Evolutionary conservation across 2,113 vertebrate species (phyloP).

Genomic region (Phylloscopus trochilus): DNA sequence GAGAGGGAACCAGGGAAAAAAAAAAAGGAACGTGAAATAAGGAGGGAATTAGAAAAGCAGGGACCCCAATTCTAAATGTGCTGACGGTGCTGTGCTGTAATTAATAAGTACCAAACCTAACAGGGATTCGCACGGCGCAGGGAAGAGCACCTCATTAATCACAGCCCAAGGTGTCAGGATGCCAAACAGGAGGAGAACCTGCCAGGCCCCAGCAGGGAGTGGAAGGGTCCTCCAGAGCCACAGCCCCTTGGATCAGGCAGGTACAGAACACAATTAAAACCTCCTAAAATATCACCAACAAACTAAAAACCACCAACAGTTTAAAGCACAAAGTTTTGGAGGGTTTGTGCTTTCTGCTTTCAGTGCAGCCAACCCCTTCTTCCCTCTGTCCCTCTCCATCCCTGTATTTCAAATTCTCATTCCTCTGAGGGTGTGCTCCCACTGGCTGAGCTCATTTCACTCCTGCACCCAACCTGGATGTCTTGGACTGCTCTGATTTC

Average conservation of each 20-base stretch:
- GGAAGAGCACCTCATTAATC: constrained; percentile 60
- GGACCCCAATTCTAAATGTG: constrained; percentile 47
- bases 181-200: constrained; percentile 33
- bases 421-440: not conserved
- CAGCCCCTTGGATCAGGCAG: not conserved
- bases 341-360: not conserved
- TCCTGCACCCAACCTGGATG: not conserved
- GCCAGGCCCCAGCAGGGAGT: not conserved
- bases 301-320: fast-evolving
- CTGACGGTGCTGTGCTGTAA: constrained; percentile 59
- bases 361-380: not conserved
- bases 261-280: not conserved
- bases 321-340: not conserved
- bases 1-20: not conserved
- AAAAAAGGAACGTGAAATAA: not conserved
- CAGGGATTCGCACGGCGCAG: not conserved
- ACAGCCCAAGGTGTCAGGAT: constrained; percentile 41
- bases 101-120: constrained; percentile 56
- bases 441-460: not conserved
- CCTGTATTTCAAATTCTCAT: not conserved
- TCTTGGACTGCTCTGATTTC: not conserved
- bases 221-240: not conserved
- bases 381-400: not conserved
- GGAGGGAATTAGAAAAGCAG: constrained; percentile 51
- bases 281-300: not conserved